phyloP scores from a whole-genome alignment of 2,113 vertebrate species.

The Myodes glareolus region DNA sequence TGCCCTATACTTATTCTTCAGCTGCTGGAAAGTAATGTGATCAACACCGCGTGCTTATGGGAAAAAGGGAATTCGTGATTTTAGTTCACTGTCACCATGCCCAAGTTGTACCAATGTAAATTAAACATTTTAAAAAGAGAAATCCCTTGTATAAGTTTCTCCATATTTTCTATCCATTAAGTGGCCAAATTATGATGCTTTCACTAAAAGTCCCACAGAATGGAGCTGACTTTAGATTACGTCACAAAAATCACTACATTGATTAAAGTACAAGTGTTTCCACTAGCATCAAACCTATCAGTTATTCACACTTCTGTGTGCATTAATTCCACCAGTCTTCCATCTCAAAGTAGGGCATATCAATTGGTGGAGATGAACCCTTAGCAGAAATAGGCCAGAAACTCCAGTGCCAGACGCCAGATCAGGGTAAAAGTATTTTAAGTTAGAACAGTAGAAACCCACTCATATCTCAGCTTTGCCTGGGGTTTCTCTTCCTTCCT shows the following conservation, averaged over 20 bases:
- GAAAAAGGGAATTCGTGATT: background rate
- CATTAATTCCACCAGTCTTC: background rate
- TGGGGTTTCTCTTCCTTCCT: background rate
- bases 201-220: background rate
- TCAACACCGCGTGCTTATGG: background rate
- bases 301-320: background rate
- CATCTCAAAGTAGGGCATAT: background rate
- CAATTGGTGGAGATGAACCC: background rate
- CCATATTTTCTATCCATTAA: background rate
- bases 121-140: background rate
- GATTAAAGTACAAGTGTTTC: background rate
- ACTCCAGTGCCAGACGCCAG: background rate
- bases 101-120: background rate
- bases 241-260: background rate
- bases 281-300: background rate
- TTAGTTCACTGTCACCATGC: background rate
- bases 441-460: background rate
- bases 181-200: background rate
- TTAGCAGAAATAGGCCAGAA: background rate
- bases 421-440: background rate
- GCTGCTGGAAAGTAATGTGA: constrained; percentile 8
- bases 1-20: background rate
- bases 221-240: background rate
- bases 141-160: background rate
- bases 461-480: background rate